phyloP scores from a whole-genome alignment of 2,888 invertebrate genomes.

The Xestia sexstrigata region DNA sequence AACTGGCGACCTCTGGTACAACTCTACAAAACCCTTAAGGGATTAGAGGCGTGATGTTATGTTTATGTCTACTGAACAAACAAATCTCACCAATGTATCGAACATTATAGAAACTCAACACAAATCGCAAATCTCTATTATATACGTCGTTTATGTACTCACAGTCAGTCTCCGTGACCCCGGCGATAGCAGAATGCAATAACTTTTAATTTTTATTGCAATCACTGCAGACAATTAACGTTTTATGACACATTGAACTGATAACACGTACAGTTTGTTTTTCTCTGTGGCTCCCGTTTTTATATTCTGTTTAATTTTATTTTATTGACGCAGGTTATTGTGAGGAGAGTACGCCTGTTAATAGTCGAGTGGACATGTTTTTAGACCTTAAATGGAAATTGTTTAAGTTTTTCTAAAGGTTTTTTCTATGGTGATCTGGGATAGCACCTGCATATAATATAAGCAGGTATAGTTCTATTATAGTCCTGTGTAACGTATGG shows the following conservation, averaged over 20 bases:
- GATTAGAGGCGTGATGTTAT: too few relatives aligned
- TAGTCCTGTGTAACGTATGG: background rate
- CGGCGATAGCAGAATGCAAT: constrained; percentile 80
- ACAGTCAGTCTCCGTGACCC: constrained; percentile 71
- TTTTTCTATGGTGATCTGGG: background rate
- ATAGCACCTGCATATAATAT: background rate
- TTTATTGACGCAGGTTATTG: constrained; percentile 67
- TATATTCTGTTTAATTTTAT: constrained; percentile 65
- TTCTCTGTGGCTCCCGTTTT: constrained; percentile 61
- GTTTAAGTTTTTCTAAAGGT: background rate
- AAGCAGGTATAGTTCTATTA: background rate
- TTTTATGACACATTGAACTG: constrained; percentile 79
- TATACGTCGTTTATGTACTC: constrained; percentile 10
- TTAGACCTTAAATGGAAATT: too few relatives aligned
- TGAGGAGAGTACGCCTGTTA: constrained; percentile 25
- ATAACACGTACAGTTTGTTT: constrained; percentile 76
- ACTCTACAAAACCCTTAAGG: too few relatives aligned
- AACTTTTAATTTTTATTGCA: constrained; percentile 89
- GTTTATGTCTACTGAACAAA: too few relatives aligned
- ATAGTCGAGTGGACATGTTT: background rate
- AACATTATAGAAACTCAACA: background rate
- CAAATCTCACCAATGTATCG: background rate
- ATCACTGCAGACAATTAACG: constrained; percentile 84
- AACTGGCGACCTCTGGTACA: too few relatives aligned
- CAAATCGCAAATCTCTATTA: constrained; percentile 2